phyloP scores from a whole-genome alignment of 2,888 invertebrate species.

The Gibbula magus region DNA sequence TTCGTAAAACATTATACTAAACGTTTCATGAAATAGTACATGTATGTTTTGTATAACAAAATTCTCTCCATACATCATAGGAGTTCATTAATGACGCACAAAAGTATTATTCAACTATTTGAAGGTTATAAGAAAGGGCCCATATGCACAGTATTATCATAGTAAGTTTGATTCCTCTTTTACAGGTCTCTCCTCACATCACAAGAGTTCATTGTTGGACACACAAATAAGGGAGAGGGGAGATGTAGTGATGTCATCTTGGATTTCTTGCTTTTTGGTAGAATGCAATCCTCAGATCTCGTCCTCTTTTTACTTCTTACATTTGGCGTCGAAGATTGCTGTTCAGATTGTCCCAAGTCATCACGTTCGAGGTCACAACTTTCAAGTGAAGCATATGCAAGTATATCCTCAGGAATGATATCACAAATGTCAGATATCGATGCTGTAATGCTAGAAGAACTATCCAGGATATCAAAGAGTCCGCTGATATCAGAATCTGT shows the following conservation, averaged over 20 bases:
- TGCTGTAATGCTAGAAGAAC: no score
- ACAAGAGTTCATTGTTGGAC: background rate
- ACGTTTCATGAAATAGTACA: no score
- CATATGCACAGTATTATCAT: no score
- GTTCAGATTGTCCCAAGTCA: background rate
- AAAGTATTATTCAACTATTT: no score
- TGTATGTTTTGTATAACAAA: no score
- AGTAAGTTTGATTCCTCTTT: background rate
- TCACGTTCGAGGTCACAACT: background rate
- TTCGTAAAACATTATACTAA: no score
- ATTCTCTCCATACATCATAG: no score
- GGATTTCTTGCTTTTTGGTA: background rate
- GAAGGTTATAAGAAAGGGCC: no score
- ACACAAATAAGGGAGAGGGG: background rate
- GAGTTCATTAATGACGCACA: no score
- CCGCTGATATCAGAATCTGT: no score
- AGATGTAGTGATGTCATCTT: background rate
- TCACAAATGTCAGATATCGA: background rate
- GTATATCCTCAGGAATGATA: background rate
- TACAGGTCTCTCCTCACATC: background rate
- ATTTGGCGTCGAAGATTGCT: background rate
- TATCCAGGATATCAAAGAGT: no score
- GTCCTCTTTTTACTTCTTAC: background rate
- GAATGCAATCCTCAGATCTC: background rate
- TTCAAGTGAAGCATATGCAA: background rate